Evolutionary conservation across 1,140 invertebrate species (phyloP).

Genomic region (Steinernema feltiae): DNA sequence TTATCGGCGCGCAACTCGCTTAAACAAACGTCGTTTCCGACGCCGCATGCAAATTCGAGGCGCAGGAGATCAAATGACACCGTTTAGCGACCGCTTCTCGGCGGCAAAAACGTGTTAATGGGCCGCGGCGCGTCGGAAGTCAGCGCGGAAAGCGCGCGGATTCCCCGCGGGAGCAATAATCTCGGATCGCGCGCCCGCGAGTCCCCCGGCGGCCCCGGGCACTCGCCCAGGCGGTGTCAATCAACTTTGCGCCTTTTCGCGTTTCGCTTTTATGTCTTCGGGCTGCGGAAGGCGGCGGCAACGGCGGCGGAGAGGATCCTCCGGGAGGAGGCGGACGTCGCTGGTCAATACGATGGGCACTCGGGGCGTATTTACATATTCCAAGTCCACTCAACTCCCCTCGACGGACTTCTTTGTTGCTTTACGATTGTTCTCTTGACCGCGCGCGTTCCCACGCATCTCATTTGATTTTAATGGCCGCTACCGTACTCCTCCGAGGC

Average conservation of each 20-base stretch:
- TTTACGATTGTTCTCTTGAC: not conserved
- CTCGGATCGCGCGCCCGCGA: not conserved
- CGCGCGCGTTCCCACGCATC: too few species aligned
- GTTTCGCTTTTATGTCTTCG: slow-evolving; percentile 10
- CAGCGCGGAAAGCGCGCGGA: too few species aligned
- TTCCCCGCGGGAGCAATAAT: slow-evolving; percentile 4
- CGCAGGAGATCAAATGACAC: not conserved
- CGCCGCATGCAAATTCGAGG: not conserved
- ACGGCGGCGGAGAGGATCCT: not conserved
- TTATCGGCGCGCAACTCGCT: not conserved
- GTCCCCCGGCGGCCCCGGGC: not conserved
- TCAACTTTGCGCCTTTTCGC: slow-evolving; percentile 13
- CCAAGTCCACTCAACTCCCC: not conserved
- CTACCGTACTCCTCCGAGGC: too few species aligned
- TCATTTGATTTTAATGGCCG: not conserved
- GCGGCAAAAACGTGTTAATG: slow-evolving; percentile 13
- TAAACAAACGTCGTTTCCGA: slow-evolving; percentile 5
- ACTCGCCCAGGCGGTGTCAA: not conserved
- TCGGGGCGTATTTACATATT: not conserved
- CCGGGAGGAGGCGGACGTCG: not conserved
- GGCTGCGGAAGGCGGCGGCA: too few species aligned
- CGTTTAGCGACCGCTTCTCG: too few species aligned
- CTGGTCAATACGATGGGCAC: slow-evolving; percentile 10
- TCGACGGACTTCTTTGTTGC: not conserved
- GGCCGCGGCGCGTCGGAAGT: not conserved